Percentiles rank a stretch among this genome's conserved stretches.
Evolutionary conservation across 2,113 vertebrate genomes (phyloP).

Genomic region (Microtus oregoni): DNA sequence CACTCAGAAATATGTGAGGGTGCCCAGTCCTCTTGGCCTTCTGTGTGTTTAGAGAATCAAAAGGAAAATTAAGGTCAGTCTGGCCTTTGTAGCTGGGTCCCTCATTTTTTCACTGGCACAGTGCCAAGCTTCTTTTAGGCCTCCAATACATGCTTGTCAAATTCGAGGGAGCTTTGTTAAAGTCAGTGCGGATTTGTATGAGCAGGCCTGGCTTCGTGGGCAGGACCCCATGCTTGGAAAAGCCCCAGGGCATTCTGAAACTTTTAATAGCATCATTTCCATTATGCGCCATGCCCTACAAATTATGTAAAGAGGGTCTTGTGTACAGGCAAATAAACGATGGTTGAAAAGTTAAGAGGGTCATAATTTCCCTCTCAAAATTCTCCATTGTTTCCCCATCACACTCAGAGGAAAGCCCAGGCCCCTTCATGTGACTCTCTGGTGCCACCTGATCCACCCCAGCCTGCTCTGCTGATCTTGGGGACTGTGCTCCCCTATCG

Average conservation of each 20-base stretch:
- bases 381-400: not conserved
- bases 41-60: not conserved
- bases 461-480: not conserved
- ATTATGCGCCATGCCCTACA: not conserved
- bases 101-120: not conserved
- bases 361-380: not conserved
- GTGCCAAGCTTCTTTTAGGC: not conserved
- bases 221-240: not conserved
- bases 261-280: not conserved
- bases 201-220: not conserved
- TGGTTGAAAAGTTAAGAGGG: not conserved
- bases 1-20: not conserved
- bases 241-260: not conserved
- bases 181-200: not conserved
- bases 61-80: not conserved
- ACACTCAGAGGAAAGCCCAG: not conserved
- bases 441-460: not conserved
- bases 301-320: not conserved
- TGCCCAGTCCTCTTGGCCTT: not conserved
- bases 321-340: not conserved
- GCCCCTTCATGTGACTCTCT: not conserved
- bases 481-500: rapidly evolving
- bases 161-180: conserved; percentile 20
- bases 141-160: not conserved
- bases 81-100: not conserved